phyloP scores from a whole-genome alignment of 2,888 invertebrate genomes.

The Micoletzkya japonica region DNA sequence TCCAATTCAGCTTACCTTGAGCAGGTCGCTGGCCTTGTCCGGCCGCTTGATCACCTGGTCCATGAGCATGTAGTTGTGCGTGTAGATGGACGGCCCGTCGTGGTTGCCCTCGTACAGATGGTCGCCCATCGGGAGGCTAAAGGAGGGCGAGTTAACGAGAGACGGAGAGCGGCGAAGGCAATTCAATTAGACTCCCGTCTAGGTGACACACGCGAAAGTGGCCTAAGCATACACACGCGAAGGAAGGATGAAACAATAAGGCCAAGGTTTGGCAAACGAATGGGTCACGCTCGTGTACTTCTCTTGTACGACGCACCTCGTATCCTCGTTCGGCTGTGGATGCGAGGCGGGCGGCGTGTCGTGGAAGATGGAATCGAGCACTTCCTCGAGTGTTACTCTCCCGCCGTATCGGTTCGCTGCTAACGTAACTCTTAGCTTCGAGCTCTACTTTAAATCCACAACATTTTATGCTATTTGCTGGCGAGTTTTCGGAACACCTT shows the following conservation, averaged over 20 bases:
- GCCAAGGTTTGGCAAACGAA: too few relatives aligned
- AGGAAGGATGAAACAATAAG: too few relatives aligned
- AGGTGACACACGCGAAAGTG: too few relatives aligned
- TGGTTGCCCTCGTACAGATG: constrained; percentile 43
- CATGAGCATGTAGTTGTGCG: constrained; percentile 57
- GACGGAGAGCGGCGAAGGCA: neutral
- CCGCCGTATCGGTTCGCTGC: constrained; percentile 51
- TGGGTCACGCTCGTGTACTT: too few relatives aligned
- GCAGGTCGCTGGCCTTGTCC: constrained; percentile 57
- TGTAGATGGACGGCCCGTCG: constrained; percentile 61
- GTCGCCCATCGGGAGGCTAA: constrained; percentile 26
- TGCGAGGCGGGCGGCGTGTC: constrained; percentile 76
- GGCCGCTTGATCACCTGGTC: constrained; percentile 54
- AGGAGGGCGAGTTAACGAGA: neutral
- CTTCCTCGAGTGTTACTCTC: constrained; percentile 81
- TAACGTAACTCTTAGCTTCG: too few relatives aligned
- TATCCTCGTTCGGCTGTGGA: constrained; percentile 37
- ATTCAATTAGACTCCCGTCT: too few relatives aligned
- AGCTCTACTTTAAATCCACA: too few relatives aligned
- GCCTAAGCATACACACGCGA: too few relatives aligned
- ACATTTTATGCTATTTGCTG: too few relatives aligned
- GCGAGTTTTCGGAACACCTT: too few relatives aligned
- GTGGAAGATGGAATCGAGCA: constrained; percentile 81
- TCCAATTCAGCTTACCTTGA: constrained; percentile 40
- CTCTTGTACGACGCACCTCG: constrained; percentile 45